Base-by-base conservation (phyloP, 2,888 invertebrate species). In the Noctua janthina region DNA sequence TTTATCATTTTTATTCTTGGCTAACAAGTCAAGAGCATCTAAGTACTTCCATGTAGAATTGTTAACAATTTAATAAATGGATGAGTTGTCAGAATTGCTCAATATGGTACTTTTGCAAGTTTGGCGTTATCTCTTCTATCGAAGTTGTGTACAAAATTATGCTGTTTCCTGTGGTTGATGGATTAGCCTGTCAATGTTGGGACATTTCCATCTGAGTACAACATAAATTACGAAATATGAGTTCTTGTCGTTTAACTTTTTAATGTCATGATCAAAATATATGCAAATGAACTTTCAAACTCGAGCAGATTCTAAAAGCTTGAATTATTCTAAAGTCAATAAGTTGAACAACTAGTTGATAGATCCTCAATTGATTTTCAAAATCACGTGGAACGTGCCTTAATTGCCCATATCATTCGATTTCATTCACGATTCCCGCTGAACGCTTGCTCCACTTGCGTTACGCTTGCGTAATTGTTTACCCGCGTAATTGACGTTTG, bases 401-500 rank as follows among this genome's bases (percentile, higher is more conserved):
- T 88, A 90, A 91, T 90, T 89, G 89, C n/a, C 86, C 84, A 80
- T 87, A 87, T 87, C 82, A 88, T 87, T 87, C 82, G 80, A 85
- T 88, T 90, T 87, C 91, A 88, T 91, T 91, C 90, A 88, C 83
- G 83, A 86, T 87, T 84, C 83, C 79, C 72, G 84, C 76, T 84
- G 51, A 23, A 56, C 76, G 81, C 87, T 87, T 90, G 90, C 88
- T 89, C 89, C 87, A 82, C 87, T 87, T 89, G 85, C 77, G 82
- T 84, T 87, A 87, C 82, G 74, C 86, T 94, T 93, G 91, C 91
- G 92, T 93, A 94, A 94, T 93, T 93, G 93, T 93, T 92, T 91
- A 90, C 88, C 84, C 87, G 84, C 79, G 91, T 94, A 94, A 94
- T 94, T 94, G 93, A 92, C 91, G 91, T 93, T 92, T 91, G 89